Evolutionary conservation across 2,888 invertebrate species (phyloP).

Genomic region (Synergus itoensis): DNA sequence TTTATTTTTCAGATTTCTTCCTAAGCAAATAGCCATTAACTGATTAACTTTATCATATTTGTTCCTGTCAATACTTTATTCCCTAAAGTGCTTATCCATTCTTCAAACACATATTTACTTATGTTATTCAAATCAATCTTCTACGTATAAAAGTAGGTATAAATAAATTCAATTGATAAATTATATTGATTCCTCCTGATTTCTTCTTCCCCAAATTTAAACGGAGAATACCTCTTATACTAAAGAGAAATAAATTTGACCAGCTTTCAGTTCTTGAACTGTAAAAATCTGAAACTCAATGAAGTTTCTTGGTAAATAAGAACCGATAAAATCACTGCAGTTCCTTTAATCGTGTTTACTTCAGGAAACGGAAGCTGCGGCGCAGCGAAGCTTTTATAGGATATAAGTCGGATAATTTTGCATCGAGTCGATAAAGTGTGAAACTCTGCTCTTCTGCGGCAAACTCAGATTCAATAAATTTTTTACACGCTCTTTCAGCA

Average conservation of each 20-base stretch:
- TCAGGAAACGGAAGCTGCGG: constrained; percentile 36
- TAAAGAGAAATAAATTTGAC: constrained; percentile 10
- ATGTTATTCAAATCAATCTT: too few species aligned
- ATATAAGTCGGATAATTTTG: constrained; percentile 35
- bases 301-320: constrained; percentile 53
- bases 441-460: constrained; percentile 6
- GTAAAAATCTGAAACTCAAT: constrained; percentile 9
- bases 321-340: constrained; percentile 52
- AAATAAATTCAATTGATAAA: background rate
- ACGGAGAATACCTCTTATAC: too few species aligned
- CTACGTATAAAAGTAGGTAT: background rate
- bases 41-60: background rate
- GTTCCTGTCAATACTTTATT: background rate
- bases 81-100: background rate
- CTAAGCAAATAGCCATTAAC: background rate
- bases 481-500: background rate
- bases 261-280: constrained; percentile 7
- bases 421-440: constrained; percentile 14
- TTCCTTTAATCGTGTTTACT: constrained; percentile 50
- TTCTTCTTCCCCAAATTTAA: background rate
- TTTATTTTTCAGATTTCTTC: background rate
- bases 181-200: background rate
- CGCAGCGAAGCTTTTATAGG: constrained; percentile 32
- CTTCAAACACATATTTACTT: too few species aligned
- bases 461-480: background rate